Percentiles rank a stretch among this genome's conserved stretches.
Evolutionary conservation across 1,140 invertebrate species (phyloP).

Genomic region (Cydia strobilella): DNA sequence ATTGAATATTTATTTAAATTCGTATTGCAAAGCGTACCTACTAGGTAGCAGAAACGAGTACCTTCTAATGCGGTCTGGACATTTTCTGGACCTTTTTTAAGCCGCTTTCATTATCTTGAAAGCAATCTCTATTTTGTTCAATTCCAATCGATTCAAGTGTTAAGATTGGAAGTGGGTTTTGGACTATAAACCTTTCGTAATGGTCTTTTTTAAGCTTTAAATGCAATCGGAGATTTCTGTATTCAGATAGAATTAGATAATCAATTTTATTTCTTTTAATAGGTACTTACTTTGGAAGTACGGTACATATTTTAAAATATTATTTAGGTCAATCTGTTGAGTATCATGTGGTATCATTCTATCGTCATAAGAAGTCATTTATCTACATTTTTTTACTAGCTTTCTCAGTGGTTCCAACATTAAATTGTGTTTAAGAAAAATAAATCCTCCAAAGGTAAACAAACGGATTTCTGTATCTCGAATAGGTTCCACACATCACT

Average conservation of each 20-base stretch:
- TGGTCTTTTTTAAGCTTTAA: slow-evolving; percentile 41
- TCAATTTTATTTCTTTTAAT: not conserved
- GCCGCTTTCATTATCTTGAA: slow-evolving; percentile 51
- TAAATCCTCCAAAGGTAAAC: slow-evolving; percentile 33
- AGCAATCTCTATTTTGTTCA: slow-evolving; percentile 51
- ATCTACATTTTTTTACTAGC: too few species aligned
- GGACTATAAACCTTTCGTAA: slow-evolving; percentile 43
- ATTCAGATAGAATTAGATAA: not conserved
- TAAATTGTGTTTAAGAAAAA: not conserved
- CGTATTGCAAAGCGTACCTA: slow-evolving; percentile 35
- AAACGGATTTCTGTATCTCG: not conserved
- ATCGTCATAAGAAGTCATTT: not conserved
- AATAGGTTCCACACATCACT: slow-evolving; percentile 36
- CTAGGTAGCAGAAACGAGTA: slow-evolving; percentile 39
- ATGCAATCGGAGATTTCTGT: slow-evolving; percentile 22
- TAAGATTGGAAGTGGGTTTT: slow-evolving; percentile 49
- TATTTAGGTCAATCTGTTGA: too few species aligned
- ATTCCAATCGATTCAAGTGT: slow-evolving; percentile 46
- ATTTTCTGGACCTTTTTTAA: slow-evolving; percentile 50
- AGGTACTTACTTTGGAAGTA: not conserved
- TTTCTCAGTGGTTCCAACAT: not conserved
- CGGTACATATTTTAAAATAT: not conserved
- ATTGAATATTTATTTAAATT: slow-evolving; percentile 45
- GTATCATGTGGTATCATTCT: not conserved
- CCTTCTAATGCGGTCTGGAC: slow-evolving; percentile 43